Evolutionary conservation across 2,797 vertebrate genomes (phyloP), one percentile per base, ranked within the genome.

Genomic region (Serranus cabrilla): DNA sequence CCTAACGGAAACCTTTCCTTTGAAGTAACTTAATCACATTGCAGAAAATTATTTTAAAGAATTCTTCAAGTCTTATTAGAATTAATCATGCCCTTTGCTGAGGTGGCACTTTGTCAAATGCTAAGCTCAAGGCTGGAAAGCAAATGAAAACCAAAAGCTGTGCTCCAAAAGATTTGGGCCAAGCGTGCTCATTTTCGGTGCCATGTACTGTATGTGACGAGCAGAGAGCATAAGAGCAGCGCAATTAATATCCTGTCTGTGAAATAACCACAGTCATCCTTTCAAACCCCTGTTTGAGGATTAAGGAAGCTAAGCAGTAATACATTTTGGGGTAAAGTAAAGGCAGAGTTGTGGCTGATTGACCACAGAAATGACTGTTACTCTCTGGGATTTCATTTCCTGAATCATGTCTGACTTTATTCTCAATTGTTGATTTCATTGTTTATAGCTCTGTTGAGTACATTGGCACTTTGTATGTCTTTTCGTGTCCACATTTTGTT

Each of bases 1-100:
- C 63, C 56, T 60, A 78, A 83, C 63, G 31, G 50, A 78, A 84
- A 85, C 39, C 37, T 73, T 40, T 37, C 49, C 50, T 83, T 90
- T 83, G 76, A 89, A 84, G 78, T 78, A 45, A 71, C 54, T 55
- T 78, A 72, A 76, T 86, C 70, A 80, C 20, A 58, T 54, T 42
- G 69, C 62, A 59, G 63, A 11, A 49, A 47, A 37, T 62, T 62
- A 12, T 47, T 34, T 23, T 2, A 43, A 51, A 61, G 69, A 42
- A 65, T 50, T 42, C 47, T 60, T 69, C 47, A 31, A 58, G 64
- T 60, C 55, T 56, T 63, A 74, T 87, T 80, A 62, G 71, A 83
- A 89, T 82, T 86, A 89, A 88, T 83, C 80, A 63, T 63, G 40
- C 54, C n/a, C 46, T 89, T 76, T 86, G 80, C 79, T 89, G 83